phyloP scores from a whole-genome alignment of 2,888 invertebrate genomes.

The Dendrolimus houi region DNA sequence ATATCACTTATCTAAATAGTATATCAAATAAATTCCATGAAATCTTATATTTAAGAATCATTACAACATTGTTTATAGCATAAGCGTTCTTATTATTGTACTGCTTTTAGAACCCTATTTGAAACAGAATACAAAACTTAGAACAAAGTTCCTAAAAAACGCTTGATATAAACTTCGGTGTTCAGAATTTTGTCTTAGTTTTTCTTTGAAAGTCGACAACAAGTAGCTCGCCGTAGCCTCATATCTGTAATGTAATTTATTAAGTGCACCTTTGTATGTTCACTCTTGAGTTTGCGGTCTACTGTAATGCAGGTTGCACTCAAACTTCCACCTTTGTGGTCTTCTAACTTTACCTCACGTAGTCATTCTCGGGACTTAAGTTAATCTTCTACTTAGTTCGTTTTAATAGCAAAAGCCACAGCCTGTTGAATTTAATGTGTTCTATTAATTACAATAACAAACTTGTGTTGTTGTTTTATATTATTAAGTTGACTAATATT shows the following conservation, averaged over 20 bases:
- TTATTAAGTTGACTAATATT: too few relatives aligned
- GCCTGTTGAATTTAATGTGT: constrained; percentile 27
- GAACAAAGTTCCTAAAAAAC: too few relatives aligned
- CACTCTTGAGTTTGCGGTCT: constrained; percentile 32
- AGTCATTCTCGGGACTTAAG: constrained; percentile 33
- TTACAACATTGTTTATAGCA: too few relatives aligned
- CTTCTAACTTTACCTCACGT: constrained; percentile 40
- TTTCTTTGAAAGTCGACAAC: too few relatives aligned
- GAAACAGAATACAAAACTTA: too few relatives aligned
- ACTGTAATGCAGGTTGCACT: constrained; percentile 34
- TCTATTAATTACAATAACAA: neutral
- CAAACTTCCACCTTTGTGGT: constrained; percentile 46
- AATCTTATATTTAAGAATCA: too few relatives aligned
- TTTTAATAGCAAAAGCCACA: constrained; percentile 29
- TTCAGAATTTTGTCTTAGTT: too few relatives aligned
- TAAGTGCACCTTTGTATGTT: constrained; percentile 32
- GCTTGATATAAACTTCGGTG: too few relatives aligned
- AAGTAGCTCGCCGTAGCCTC: neutral
- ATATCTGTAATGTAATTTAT: constrained; percentile 31
- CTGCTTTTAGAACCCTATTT: too few relatives aligned
- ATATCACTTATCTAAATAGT: too few relatives aligned
- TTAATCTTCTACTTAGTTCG: constrained; percentile 38
- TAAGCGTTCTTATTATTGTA: too few relatives aligned
- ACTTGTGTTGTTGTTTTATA: neutral
- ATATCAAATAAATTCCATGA: too few relatives aligned